Base-by-base conservation (phyloP, 2,113 vertebrate species). In the Poeciliopsis retropinna region DNA sequence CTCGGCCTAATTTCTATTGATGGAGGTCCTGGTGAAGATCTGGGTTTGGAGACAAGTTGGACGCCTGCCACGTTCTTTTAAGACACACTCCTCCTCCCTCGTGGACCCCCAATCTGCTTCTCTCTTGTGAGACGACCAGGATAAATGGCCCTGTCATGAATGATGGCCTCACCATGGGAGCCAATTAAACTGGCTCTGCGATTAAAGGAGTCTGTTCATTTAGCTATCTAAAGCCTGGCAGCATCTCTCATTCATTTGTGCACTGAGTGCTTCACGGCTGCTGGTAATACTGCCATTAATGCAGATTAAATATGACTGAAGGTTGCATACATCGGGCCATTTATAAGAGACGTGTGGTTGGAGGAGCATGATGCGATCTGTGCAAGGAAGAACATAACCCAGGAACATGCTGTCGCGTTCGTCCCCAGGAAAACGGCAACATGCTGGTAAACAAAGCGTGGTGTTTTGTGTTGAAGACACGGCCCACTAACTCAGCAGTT, bases 161-260 rank as follows among this genome's bases (percentile, higher is more conserved):
- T 83, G 86, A 91, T 78, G 85, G 90, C 85, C 79, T 91, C 89
- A 81, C 87, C 79, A 81, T 72, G 73, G 88, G 90, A 93, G 87
- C 87, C 88, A 93, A 91, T 93, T 92, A 92, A 84, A 87, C 15
- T 30, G 68, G 73, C 72, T 73, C 70, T 30, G 82, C 87, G 89
- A 91, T 91, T 91, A 92, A 88, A 83, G 66, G 32, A 81, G 73
- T 74, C 79, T 86, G 74, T 82, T 90, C 77, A 82, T 90, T 87
- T 84, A 80, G 80, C 74, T 60, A 29, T 79, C 75, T 37, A 41
- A 73, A 69, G 74, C 80, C 74, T 73, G 81, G 67, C 80, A 75
- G 70, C 60, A 13, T 61, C 68, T 47, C 37, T 37, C 72, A 64
- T 82, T 81, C 84, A 79, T 31, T 64, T 79, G 29, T 41, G 65